Conservation (phyloP, 2,113 vertebrate species). For the Heterochromis multidens region DNA sequence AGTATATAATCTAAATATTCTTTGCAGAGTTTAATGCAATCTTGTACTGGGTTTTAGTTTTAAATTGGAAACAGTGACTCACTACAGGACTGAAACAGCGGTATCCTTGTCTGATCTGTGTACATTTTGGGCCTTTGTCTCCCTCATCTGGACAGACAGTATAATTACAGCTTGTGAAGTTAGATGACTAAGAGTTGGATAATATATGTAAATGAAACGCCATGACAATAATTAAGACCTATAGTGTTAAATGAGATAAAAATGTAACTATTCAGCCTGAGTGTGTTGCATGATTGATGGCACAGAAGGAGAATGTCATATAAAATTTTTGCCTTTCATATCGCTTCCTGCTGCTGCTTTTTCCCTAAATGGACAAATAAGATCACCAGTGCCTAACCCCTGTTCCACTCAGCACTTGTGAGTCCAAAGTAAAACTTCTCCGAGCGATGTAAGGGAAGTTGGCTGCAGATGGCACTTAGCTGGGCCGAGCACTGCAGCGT, state of each 20-base stretch:
- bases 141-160: conserved; percentile 22
- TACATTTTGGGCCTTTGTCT: conserved; percentile 16
- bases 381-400: not conserved
- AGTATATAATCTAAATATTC: too few species aligned
- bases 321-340: not conserved
- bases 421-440: conserved; percentile 28
- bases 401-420: not conserved
- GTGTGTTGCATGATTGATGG: not conserved
- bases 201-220: not conserved
- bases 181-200: not conserved
- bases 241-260: not conserved
- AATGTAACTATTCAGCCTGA: not conserved
- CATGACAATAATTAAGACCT: not conserved
- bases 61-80: not conserved
- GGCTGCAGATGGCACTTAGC: conserved; percentile 49
- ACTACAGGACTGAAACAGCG: not conserved
- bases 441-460: not conserved
- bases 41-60: not conserved
- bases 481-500: conserved; percentile 14
- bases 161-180: not conserved
- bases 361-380: not conserved
- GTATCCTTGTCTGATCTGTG: not conserved
- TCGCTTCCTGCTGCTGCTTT: not conserved
- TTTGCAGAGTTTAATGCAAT: not conserved
- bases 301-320: not conserved